Evolutionary conservation across 2,797 vertebrate species (phyloP).

Genomic region (Muscicapa striata): DNA sequence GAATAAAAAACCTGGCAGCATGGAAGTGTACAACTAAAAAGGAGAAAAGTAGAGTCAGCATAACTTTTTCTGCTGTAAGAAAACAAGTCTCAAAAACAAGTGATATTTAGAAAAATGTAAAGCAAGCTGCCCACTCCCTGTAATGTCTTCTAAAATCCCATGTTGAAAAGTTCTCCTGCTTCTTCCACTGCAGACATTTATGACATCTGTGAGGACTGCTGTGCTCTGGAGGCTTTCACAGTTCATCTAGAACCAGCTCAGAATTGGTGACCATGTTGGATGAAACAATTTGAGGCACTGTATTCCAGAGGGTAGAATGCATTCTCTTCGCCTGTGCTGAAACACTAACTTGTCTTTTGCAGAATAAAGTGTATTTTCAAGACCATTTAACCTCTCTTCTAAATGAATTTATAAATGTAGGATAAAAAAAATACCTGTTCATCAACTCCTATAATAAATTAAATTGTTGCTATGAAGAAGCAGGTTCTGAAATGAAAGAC

Average conservation of each 20-base stretch:
- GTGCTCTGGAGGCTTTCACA: neutral
- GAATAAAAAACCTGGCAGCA: neutral
- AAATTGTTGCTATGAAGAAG: neutral
- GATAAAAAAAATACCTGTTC: neutral
- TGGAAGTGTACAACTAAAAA: neutral
- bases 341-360: neutral
- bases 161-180: neutral
- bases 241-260: neutral
- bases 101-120: neutral
- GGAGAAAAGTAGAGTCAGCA: neutral
- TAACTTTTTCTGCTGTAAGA: neutral
- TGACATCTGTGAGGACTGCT: neutral
- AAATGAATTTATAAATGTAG: neutral
- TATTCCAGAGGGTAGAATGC: rapidly evolving
- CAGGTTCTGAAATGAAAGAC: neutral
- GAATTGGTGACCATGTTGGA: neutral
- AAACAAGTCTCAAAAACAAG: neutral
- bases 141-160: neutral
- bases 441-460: neutral
- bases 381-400: neutral
- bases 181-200: neutral
- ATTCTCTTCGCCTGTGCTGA: neutral
- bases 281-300: neutral
- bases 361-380: neutral
- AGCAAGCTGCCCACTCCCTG: neutral